A percentile compares a stretch with the other conserved stretches of the same genome.
Conservation (phyloP, 2,797 vertebrate species). For the Peromyscus nudipes region DNA sequence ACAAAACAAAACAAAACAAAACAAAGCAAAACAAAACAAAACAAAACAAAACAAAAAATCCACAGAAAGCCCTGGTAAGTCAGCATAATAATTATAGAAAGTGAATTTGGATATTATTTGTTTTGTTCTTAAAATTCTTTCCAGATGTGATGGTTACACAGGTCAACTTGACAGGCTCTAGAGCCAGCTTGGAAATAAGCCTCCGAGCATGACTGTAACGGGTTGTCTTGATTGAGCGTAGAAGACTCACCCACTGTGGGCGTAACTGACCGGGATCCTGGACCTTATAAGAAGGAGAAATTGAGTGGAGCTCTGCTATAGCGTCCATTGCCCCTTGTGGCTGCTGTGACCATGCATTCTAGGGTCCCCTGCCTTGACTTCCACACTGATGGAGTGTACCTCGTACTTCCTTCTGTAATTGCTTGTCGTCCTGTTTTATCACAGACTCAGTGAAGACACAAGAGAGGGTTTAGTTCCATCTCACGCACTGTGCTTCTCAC, state of each 20-base stretch:
- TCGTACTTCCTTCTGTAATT: not conserved
- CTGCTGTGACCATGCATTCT: not conserved
- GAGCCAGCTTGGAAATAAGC: not conserved
- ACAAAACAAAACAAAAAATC: not conserved
- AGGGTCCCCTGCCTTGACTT: not conserved
- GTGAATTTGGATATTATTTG: not conserved
- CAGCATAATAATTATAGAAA: not conserved
- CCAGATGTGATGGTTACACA: not conserved
- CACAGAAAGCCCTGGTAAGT: not conserved
- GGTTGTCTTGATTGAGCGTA: not conserved
- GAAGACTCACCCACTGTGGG: not conserved
- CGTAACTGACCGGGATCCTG: not conserved
- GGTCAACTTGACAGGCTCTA: not conserved
- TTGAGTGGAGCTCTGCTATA: fast-evolving
- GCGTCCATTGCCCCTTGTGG: not conserved
- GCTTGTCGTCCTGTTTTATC: not conserved
- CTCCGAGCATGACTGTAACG: not conserved
- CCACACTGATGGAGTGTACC: not conserved
- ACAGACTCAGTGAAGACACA: not conserved
- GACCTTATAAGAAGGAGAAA: not conserved
- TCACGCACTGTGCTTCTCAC: not conserved
- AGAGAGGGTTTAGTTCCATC: not conserved
- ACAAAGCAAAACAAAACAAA: not conserved
- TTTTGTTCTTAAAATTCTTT: conserved; percentile 36
- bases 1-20: not conserved